Base-by-base conservation (phyloP, 2,888 invertebrate genomes). In the Conops quadrifasciatus region DNA sequence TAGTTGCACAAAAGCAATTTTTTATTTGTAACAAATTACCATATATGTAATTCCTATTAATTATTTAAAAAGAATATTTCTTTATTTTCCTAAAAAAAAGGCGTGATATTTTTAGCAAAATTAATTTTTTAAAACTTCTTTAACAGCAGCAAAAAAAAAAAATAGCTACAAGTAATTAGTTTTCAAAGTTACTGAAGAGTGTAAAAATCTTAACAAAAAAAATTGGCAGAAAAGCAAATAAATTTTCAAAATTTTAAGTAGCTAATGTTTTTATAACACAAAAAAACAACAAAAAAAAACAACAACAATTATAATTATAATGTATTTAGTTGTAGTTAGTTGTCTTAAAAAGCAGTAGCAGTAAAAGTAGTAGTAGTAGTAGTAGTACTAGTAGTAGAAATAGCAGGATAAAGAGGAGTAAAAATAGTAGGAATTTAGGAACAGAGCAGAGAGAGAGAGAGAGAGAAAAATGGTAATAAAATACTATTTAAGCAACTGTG, bases 131-230 rank as follows among this genome's bases (percentile, higher is more conserved):
- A 21, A 1, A 53, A 19, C 19, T 19, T 53, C n/a, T 7, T 4
- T 9, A 19, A 9, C 2, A 53, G 53, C 53, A 19, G 19, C 21
- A 11, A 19, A 53, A 53, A 19, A 11, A n/a, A 53, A 21, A n/a
- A 53, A 53, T 53, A 21, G 24, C 3, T 19, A 21, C 19, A 2
- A 24, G n/a, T 53, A 4, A 53, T 36, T n/a, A 51, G n/a, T 45
- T 47, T 30, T 47, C 24, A 26, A 67, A 26, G 21, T 45, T 49
- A 65, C 21, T 30, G 19, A 66, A 56, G 47, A 24, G 45, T 73
- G 73, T 67, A 71, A 36, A 4, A 70, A 72, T 73, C 67, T 73
- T 47, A 70, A 73, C 73, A 65, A 72, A 70, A 70, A 71, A 69
- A 73, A 21, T 1, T 70, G 70, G 71, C 68, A 67, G 62, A 56